Percentiles rank a stretch among this genome's conserved stretches.
Evolutionary conservation across 2,888 invertebrate genomes (phyloP).

Genomic region (Apodemia duryi): DNA sequence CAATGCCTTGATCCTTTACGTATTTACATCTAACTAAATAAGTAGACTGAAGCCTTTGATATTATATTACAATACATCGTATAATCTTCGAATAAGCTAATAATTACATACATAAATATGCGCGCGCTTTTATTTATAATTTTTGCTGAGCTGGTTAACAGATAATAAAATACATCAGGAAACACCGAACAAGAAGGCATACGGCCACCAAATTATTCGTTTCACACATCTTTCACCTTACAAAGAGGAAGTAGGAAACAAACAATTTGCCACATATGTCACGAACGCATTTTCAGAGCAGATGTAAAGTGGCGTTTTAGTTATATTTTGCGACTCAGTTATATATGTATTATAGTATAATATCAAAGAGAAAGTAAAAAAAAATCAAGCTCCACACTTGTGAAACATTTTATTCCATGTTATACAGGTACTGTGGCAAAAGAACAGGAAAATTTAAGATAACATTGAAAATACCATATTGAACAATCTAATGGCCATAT

Average conservation of each 20-base stretch:
- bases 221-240: too few relatives aligned
- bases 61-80: not conserved
- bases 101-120: too few relatives aligned
- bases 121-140: too few relatives aligned
- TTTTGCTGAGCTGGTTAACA: too few relatives aligned
- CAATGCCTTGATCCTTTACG: not conserved
- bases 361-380: slow-evolving; percentile 39
- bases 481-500: slow-evolving; percentile 51
- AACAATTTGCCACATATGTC: too few relatives aligned
- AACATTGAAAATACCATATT: slow-evolving; percentile 40
- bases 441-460: slow-evolving; percentile 48
- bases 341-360: slow-evolving; percentile 21
- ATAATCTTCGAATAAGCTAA: not conserved
- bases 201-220: too few relatives aligned
- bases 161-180: too few relatives aligned
- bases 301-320: too few relatives aligned
- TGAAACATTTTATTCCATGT: slow-evolving; percentile 51
- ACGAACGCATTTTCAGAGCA: too few relatives aligned
- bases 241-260: too few relatives aligned
- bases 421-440: slow-evolving; percentile 55
- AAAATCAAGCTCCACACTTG: slow-evolving; percentile 56
- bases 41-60: not conserved
- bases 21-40: slow-evolving; percentile 9
- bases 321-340: too few relatives aligned
- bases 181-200: too few relatives aligned